A percentile compares a stretch with the other conserved stretches of the same genome.
phyloP scores from a whole-genome alignment of 2,888 invertebrate genomes.

The Netelia fuscicornis region DNA sequence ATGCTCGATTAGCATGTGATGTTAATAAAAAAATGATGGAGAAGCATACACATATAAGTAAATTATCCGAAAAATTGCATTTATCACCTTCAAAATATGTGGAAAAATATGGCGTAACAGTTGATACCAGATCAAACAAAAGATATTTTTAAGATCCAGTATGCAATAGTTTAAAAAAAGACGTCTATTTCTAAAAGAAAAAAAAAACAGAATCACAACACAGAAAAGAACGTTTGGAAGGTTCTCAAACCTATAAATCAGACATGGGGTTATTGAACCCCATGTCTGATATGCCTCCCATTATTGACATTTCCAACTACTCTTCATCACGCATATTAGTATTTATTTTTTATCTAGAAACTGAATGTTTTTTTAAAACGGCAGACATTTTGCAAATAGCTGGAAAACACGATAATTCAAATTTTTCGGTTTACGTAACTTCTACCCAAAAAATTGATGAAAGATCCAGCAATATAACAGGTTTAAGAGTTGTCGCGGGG shows the following conservation, averaged over 20 bases:
- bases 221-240: constrained; percentile 61
- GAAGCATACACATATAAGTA: constrained; percentile 47
- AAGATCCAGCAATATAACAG: constrained; percentile 55
- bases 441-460: too few species aligned
- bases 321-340: constrained; percentile 71
- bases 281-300: constrained; percentile 58
- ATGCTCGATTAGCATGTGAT: constrained; percentile 56
- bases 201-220: constrained; percentile 49
- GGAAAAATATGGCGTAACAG: constrained; percentile 12
- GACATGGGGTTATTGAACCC: constrained; percentile 53
- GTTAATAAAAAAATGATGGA: constrained; percentile 56
- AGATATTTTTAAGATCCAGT: neutral
- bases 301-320: constrained; percentile 51
- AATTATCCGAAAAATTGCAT: constrained; percentile 36
- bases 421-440: too few species aligned
- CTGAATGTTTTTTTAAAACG: too few species aligned
- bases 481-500: constrained; percentile 46
- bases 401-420: too few species aligned
- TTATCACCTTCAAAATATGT: constrained; percentile 37
- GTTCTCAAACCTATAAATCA: constrained; percentile 58
- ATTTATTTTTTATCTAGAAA: constrained; percentile 43
- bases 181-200: constrained; percentile 44
- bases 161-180: constrained; percentile 21
- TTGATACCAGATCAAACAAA: neutral
- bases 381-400: too few species aligned